Percentiles rank a stretch among this genome's conserved stretches.
Conservation (phyloP, 2,113 vertebrate species). For the Microcebus jonahi region DNA sequence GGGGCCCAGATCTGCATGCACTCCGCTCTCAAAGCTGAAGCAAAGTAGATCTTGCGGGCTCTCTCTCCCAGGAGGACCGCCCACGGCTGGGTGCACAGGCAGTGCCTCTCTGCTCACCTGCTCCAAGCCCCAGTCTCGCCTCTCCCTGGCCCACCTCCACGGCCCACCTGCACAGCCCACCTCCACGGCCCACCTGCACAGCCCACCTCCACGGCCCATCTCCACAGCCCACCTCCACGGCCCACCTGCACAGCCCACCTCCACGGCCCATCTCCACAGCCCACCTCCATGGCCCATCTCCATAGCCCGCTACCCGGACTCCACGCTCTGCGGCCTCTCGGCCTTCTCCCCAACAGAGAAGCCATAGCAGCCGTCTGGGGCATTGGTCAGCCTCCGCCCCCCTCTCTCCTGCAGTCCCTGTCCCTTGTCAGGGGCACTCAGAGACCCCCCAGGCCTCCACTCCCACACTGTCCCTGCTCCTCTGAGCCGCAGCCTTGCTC, state of each 20-base stretch:
- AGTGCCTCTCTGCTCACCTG: accelerated
- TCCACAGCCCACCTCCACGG: too few species aligned
- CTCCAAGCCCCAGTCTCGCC: accelerated
- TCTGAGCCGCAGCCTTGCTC: not conserved
- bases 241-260: too few species aligned
- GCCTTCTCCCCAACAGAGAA: too few species aligned
- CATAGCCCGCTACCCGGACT: not conserved
- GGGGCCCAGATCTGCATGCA: accelerated
- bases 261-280: too few species aligned
- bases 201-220: accelerated
- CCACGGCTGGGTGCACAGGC: accelerated
- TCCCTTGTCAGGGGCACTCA: not conserved
- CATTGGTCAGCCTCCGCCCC: not conserved
- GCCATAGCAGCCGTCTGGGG: not conserved
- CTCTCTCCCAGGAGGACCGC: not conserved
- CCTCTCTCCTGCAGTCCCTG: accelerated
- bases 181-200: too few species aligned
- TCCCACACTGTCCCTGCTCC: accelerated
- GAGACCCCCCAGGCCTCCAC: accelerated
- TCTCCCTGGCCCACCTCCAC: accelerated
- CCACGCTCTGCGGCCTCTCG: accelerated
- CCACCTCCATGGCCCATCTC: accelerated
- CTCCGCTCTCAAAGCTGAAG: not conserved
- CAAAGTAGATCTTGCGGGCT: accelerated
- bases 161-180: too few species aligned